Evolutionary conservation across 2,113 vertebrate genomes (phyloP).

Genomic region (Pungitius pungitius): DNA sequence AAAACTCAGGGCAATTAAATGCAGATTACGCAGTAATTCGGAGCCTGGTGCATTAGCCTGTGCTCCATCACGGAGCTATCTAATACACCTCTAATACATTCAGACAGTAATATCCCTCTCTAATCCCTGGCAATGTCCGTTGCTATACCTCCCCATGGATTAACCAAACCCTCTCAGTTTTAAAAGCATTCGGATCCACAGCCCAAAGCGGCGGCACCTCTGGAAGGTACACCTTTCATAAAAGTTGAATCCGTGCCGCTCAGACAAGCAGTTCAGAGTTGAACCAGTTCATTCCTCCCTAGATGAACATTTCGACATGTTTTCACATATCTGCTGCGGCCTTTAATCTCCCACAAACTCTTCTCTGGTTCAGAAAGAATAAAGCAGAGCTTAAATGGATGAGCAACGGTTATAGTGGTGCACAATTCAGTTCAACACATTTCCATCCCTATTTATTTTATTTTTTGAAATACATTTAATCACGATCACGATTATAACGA

Average conservation of each 20-base stretch:
- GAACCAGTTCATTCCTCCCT: not conserved
- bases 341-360: constrained; percentile 1
- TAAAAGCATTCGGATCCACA: constrained; percentile 74
- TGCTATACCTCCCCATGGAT: constrained; percentile 65
- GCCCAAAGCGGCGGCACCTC: constrained; percentile 51
- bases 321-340: not conserved
- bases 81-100: constrained; percentile 80
- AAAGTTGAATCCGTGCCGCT: constrained; percentile 25
- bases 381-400: not conserved
- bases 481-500: not conserved
- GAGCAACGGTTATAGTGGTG: not conserved
- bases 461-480: not conserved
- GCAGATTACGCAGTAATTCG: constrained; percentile 74
- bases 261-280: constrained; percentile 21
- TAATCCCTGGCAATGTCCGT: constrained; percentile 76
- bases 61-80: constrained; percentile 71
- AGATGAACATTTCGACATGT: not conserved
- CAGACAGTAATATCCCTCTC: constrained; percentile 68
- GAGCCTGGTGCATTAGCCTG: constrained; percentile 72
- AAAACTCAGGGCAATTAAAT: constrained; percentile 79
- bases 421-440: not conserved
- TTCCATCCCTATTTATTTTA: not conserved
- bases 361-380: not conserved
- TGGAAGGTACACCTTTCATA: constrained; percentile 53
- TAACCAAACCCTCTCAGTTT: constrained; percentile 72